Conservation (phyloP, 2,797 vertebrate genomes). For the Semaprochilodus insignis region DNA sequence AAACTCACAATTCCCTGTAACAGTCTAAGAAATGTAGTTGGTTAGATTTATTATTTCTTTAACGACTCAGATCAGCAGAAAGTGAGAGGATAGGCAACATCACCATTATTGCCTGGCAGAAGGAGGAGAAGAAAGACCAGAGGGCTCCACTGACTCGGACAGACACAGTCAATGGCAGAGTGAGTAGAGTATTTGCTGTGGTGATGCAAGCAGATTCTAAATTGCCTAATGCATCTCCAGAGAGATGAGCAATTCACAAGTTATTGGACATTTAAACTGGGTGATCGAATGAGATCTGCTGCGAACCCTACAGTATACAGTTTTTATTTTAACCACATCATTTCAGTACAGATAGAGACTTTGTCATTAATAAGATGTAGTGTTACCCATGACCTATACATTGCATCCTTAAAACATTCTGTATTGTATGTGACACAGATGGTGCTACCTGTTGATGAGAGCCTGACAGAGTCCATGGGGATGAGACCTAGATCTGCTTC, state of each 20-base stretch:
- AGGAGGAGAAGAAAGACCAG: slow-evolving; percentile 93
- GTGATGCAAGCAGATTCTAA: neutral
- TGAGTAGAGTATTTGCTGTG: slow-evolving; percentile 66
- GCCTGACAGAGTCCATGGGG: slow-evolving; percentile 92
- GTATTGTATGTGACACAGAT: slow-evolving; percentile 76
- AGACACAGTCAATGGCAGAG: slow-evolving; percentile 93
- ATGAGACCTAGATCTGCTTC: slow-evolving; percentile 94
- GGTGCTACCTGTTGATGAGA: slow-evolving; percentile 96
- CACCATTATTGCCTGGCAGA: slow-evolving; percentile 97
- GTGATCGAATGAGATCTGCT: neutral
- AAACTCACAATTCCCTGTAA: neutral
- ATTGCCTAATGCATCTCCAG: neutral
- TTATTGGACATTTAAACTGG: neutral
- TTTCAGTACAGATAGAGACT: neutral
- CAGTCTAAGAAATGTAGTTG: neutral
- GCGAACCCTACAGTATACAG: neutral
- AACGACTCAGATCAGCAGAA: slow-evolving; percentile 89
- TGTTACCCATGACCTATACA: neutral
- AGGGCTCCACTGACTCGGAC: slow-evolving; percentile 85
- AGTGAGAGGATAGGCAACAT: slow-evolving; percentile 93
- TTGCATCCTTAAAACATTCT: neutral
- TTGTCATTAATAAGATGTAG: too few relatives aligned
- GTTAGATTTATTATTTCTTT: slow-evolving; percentile 23
- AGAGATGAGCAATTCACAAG: neutral
- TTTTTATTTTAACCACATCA: neutral